phyloP scores from a whole-genome alignment of 2,113 vertebrate genomes.

The Rhinoptilus africanus region DNA sequence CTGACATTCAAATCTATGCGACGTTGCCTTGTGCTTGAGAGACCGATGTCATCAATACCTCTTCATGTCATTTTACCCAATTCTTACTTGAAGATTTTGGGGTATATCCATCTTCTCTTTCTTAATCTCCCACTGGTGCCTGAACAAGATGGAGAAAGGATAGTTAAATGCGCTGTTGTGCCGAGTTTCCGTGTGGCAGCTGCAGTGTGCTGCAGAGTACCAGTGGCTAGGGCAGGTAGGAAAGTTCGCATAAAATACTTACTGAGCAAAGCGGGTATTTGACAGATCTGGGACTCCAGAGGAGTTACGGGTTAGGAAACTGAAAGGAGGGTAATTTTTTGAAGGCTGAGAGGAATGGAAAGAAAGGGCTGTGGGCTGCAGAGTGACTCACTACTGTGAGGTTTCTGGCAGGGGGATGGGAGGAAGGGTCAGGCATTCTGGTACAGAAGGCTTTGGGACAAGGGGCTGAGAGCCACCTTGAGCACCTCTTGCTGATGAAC shows the following conservation, averaged over 20 bases:
- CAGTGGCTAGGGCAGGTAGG: not conserved
- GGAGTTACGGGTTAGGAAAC: not conserved
- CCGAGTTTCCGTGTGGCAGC: rapidly evolving
- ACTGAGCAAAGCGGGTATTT: not conserved
- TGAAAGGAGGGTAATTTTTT: not conserved
- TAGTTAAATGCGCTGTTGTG: not conserved
- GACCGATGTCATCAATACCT: not conserved
- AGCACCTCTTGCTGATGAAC: not conserved
- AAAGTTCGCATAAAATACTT: not conserved
- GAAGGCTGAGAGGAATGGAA: not conserved
- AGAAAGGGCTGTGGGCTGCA: not conserved
- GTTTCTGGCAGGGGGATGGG: not conserved
- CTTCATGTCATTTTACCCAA: not conserved
- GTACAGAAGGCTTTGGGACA: not conserved
- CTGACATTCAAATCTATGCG: rapidly evolving
- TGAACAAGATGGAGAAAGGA: not conserved
- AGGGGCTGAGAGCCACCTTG: not conserved
- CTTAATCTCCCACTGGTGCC: not conserved
- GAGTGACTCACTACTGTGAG: not conserved
- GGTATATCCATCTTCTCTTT: not conserved
- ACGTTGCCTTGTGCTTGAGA: not conserved
- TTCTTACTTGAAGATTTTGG: not conserved
- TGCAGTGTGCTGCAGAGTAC: not conserved
- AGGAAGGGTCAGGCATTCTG: not conserved
- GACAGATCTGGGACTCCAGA: not conserved